Percentiles rank a stretch among this genome's conserved stretches.
These are phyloP conservation scores for Mus spretus DNA, from an alignment of 2,797 vertebrate species.

Conservation along the genomic window DNA sequence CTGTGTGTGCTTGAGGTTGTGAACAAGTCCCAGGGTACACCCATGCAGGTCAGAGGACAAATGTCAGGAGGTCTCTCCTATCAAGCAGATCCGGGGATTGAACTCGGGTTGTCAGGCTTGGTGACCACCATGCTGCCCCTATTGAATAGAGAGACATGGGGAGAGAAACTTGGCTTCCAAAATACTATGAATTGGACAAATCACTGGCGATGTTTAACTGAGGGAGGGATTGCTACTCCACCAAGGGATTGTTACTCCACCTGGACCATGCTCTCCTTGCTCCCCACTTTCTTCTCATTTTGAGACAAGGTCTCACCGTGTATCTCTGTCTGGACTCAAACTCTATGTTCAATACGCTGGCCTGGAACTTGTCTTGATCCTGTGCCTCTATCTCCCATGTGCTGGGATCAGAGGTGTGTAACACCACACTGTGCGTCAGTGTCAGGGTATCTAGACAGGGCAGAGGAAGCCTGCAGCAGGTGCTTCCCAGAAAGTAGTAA, in stretches of 20 bases:
- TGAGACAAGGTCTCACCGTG: not conserved
- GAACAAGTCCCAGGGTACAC: not conserved
- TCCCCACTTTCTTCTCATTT: not conserved
- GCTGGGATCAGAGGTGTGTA: not conserved
- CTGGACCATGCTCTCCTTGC: not conserved
- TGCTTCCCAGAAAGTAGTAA: slow-evolving; percentile 11
- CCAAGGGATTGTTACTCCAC: not conserved
- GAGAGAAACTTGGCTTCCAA: slow-evolving; percentile 10
- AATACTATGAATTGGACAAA: slow-evolving; percentile 36
- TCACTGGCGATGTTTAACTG: not conserved
- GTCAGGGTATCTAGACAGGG: not conserved
- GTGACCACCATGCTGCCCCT: not conserved
- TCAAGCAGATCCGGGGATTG: not conserved
- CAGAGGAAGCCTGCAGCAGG: not conserved
- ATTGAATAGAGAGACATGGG: not conserved
- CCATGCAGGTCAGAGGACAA: not conserved
- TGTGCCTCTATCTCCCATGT: not conserved
- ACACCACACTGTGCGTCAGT: not conserved
- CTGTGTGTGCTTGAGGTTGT: no score
- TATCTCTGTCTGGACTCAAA: not conserved
- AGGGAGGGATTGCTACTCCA: not conserved
- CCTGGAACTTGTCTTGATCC: not conserved
- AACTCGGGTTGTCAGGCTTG: not conserved
- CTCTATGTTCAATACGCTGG: not conserved
- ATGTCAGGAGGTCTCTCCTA: not conserved